Conservation (phyloP, 2,888 invertebrate genomes). For the Trichopoda pennipes region DNA sequence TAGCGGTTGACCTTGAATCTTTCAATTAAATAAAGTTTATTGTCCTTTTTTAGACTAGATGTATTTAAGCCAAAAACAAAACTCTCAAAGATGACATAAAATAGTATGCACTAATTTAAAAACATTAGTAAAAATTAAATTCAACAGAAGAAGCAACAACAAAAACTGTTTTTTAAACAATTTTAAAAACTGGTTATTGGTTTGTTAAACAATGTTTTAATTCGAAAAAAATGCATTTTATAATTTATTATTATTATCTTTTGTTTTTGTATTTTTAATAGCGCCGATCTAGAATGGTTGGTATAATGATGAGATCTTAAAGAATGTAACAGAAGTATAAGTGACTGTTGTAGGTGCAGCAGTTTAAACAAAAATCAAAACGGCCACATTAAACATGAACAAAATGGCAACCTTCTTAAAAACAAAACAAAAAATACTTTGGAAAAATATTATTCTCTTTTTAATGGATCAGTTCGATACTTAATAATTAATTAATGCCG, state of each 20-base stretch:
- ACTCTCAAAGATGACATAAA: slow-evolving; percentile 36
- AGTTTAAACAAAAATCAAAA: too few species aligned
- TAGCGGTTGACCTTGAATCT: slow-evolving; percentile 75
- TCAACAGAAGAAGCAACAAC: slow-evolving; percentile 32
- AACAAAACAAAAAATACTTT: too few species aligned
- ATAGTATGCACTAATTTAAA: slow-evolving; percentile 63
- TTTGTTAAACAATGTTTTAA: slow-evolving; percentile 18
- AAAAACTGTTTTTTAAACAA: slow-evolving; percentile 30
- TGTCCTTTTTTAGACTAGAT: slow-evolving; percentile 75
- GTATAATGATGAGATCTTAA: not conserved
- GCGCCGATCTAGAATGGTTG: not conserved
- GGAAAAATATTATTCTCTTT: too few species aligned
- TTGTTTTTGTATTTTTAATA: not conserved
- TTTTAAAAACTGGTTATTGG: slow-evolving; percentile 39
- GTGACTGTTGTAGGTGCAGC: not conserved
- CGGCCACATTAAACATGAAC: too few species aligned
- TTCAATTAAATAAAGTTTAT: slow-evolving; percentile 74
- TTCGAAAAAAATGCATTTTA: slow-evolving; percentile 40
- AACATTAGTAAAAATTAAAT: slow-evolving; percentile 45
- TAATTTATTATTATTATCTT: slow-evolving; percentile 23
- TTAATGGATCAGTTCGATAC: too few species aligned
- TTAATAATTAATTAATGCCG: too few species aligned
- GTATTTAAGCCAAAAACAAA: slow-evolving; percentile 24
- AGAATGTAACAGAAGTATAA: not conserved
- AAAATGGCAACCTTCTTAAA: too few species aligned